A percentile compares a stretch with the other conserved stretches of the same genome.
phyloP scores from a whole-genome alignment of 2,888 invertebrate species.

The Heteropelma amictum region DNA sequence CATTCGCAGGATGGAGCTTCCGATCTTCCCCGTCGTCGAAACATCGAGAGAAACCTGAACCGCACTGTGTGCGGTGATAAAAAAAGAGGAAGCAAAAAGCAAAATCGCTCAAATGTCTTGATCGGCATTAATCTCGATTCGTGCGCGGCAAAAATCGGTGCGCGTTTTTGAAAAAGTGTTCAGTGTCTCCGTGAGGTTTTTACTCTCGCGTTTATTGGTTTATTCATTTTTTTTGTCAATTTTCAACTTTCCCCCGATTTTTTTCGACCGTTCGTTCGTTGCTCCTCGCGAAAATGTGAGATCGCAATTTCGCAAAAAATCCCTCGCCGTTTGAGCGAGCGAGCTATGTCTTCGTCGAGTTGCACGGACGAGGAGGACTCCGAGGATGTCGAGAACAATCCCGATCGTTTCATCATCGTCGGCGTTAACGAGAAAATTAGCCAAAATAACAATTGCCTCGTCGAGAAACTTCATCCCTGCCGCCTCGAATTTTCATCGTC shows the following conservation, averaged over 20 bases:
- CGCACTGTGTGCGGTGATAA: no score
- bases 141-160: not conserved
- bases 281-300: slow-evolving; percentile 13
- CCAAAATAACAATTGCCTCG: not conserved
- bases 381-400: slow-evolving; percentile 76
- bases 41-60: no score
- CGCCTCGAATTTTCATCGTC: not conserved
- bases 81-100: not conserved
- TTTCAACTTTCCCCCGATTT: not conserved
- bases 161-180: no score
- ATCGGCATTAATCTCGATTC: not conserved
- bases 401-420: slow-evolving; percentile 49
- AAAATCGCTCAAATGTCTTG: not conserved
- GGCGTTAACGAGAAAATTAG: not conserved
- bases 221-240: not conserved
- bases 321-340: slow-evolving; percentile 42
- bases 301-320: not conserved
- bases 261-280: not conserved
- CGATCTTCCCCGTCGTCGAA: no score
- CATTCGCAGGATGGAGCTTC: not conserved
- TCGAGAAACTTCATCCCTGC: not conserved
- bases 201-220: no score
- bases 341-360: slow-evolving; percentile 72
- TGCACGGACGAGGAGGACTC: slow-evolving; percentile 74
- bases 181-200: no score